phyloP scores from a whole-genome alignment of 2,888 invertebrate species.

The Cephus pulcher region DNA sequence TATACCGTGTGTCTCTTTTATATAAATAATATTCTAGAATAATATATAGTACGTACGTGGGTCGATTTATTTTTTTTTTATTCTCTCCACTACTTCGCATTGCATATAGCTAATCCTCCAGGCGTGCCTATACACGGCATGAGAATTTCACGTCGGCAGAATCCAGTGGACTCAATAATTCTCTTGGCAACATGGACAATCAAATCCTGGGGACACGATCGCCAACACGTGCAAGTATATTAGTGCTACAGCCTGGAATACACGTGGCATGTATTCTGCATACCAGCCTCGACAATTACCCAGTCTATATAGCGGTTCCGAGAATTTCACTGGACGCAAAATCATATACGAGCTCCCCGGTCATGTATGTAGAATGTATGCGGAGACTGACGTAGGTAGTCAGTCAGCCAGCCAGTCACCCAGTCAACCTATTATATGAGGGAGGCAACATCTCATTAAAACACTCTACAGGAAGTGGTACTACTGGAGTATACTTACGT shows the following conservation, averaged over 20 bases:
- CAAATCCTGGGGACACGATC: constrained; percentile 59
- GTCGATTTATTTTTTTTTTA: not conserved
- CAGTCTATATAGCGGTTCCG: constrained; percentile 37
- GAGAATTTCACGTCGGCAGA: constrained; percentile 27
- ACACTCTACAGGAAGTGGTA: not conserved
- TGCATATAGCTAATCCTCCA: not conserved
- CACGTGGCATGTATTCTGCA: constrained; percentile 56
- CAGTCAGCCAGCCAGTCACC: too few species aligned
- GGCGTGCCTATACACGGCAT: not conserved
- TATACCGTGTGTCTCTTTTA: not conserved
- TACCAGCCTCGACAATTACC: constrained; percentile 57
- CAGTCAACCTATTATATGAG: not conserved
- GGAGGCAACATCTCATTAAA: not conserved
- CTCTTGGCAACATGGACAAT: constrained; percentile 56
- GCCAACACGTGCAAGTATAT: constrained; percentile 59
- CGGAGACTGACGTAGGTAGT: not conserved
- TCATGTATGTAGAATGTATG: not conserved
- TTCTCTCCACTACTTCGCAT: not conserved
- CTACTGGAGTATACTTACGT: not conserved
- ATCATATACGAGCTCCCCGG: constrained; percentile 27
- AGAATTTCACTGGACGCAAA: constrained; percentile 40
- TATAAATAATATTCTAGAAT: not conserved
- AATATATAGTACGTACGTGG: not conserved
- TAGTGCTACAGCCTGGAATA: constrained; percentile 46
- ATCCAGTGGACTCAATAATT: constrained; percentile 52